Conservation (phyloP, 2,888 invertebrate species). For the Sympetrum striolatum region DNA sequence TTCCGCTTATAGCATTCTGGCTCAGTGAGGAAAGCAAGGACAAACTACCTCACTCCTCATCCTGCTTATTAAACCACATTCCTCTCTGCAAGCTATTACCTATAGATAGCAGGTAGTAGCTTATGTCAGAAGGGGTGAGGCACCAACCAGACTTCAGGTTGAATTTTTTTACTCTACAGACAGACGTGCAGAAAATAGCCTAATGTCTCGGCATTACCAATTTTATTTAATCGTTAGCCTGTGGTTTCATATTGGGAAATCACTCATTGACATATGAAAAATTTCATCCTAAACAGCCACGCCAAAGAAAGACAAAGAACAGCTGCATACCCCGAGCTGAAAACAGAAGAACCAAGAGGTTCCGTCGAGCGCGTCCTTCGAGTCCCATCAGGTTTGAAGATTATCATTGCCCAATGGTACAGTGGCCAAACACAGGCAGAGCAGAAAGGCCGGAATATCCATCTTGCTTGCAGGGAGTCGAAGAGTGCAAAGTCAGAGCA, state of each 20-base stretch:
- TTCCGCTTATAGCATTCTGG: no score
- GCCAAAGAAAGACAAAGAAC: neutral
- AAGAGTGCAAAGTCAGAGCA: neutral
- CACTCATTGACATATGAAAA: no score
- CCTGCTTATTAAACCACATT: no score
- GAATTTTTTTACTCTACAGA: no score
- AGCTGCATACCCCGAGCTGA: neutral
- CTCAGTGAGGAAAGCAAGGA: no score
- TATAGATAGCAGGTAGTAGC: no score
- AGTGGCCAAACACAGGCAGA: neutral
- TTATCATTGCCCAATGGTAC: neutral
- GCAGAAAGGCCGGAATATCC: slow-evolving; percentile 1
- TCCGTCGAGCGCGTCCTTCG: neutral
- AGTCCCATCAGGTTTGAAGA: neutral
- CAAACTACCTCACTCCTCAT: no score
- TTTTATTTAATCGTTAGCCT: neutral
- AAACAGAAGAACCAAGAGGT: neutral
- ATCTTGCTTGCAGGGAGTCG: neutral
- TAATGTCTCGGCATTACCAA: neutral
- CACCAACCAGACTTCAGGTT: no score
- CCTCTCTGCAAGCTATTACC: no score
- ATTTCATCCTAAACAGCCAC: neutral
- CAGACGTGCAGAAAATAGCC: no score
- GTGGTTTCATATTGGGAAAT: no score
- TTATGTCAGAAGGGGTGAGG: no score